Base-by-base conservation (phyloP, 2,888 invertebrate genomes). In the Drosophila hawaiiensis region DNA sequence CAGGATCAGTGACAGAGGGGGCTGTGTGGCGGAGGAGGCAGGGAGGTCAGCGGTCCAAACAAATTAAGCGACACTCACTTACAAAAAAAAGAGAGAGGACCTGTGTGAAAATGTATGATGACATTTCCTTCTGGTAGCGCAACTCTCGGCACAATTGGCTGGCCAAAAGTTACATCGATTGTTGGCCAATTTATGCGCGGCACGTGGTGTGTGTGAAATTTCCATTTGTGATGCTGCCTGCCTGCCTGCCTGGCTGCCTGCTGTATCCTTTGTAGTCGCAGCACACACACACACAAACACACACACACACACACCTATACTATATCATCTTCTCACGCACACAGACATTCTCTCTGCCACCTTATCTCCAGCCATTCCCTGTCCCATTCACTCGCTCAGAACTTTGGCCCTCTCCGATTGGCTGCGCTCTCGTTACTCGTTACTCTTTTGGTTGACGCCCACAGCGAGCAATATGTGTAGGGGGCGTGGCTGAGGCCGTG, bases 51-150 rank as follows among this genome's bases (percentile, higher is more conserved):
- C 75, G 86, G 76, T 70, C 64, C 87, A 90, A 92, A 85, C 92
- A 92, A 92, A 92, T 92, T 92, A 92, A 92, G 88, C 83, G 84
- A 68, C 76, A 74, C 79, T 86, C 78, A 83, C 76, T 85, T 78
- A 74, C 75, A 89, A 55, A 61, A 52, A 75, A 64, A 50, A 39
- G 2, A 5, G 4, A 41, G 28, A 28, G 72, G 58, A 49, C 28
- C 81, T 65, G 63, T 66, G 77, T 55, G 54, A 70, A 82, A 91
- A 91, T 91, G 47, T 47, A 90, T 90, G 91, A 85, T 90, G 91
- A 91, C 89, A 91, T 85, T 88, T 90, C 80, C 76, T 77, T 61
- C 73, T 64, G 69, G 35, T 35, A 35, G 25, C 71, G 61, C 53
- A n/a, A 67, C 72, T 58, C 80, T 50, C 28, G 61, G 55, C 53